phyloP scores from a whole-genome alignment of 1,140 invertebrate species.

The Apis florea region DNA sequence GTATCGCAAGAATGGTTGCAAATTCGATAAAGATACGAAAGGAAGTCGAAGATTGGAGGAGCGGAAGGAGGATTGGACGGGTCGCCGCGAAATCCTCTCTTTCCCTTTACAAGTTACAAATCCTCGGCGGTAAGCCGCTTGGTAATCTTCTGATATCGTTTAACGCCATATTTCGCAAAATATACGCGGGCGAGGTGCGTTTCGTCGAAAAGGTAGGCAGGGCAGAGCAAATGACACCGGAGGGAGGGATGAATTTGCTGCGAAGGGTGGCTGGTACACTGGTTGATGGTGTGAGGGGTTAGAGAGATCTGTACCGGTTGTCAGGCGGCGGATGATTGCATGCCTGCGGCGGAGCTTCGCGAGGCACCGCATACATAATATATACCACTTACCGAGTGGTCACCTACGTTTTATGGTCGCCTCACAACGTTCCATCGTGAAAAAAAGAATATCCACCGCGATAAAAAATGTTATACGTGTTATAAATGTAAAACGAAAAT shows the following conservation, averaged over 20 bases:
- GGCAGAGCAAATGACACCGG: conserved; percentile 52
- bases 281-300: conserved; percentile 53
- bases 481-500: background rate
- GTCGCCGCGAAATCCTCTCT: background rate
- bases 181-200: conserved; percentile 42
- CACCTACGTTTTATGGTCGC: conserved; percentile 61
- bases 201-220: conserved; percentile 51
- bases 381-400: conserved; percentile 59
- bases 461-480: too few species aligned
- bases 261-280: conserved; percentile 52
- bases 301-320: conserved; percentile 60
- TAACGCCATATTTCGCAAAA: conserved; percentile 70
- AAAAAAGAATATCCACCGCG: too few species aligned
- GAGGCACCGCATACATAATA: conserved; percentile 66
- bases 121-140: conserved; percentile 64
- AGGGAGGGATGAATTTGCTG: conserved; percentile 59
- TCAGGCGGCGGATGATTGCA: conserved; percentile 68
- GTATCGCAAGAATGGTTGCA: too few species aligned
- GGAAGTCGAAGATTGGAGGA: background rate
- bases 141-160: conserved; percentile 69
- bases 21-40: background rate
- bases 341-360: conserved; percentile 66
- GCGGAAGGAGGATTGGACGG: background rate
- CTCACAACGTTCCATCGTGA: conserved; percentile 51
- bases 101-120: conserved; percentile 61